These are phyloP conservation scores for Myathropa florea DNA, from an alignment of 2,888 invertebrate species.

Conservation along the genomic window DNA sequence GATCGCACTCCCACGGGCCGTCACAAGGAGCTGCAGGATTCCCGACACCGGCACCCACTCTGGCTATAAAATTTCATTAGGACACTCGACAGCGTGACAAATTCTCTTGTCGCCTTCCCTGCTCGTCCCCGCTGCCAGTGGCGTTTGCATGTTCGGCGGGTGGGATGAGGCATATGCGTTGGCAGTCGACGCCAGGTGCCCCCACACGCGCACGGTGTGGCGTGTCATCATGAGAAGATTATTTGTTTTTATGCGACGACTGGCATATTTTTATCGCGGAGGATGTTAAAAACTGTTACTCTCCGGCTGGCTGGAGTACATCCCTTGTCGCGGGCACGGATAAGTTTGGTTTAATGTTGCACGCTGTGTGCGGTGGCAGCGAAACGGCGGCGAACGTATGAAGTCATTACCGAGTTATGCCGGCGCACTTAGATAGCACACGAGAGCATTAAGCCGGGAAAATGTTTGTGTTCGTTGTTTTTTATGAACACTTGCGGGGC, in stretches of 20 bases:
- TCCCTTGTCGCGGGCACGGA: background rate
- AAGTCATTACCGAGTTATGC: constrained; percentile 61
- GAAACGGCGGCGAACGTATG: constrained; percentile 14
- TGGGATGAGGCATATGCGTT: no score
- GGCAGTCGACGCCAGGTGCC: no score
- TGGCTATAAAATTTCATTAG: constrained; percentile 61
- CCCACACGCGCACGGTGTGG: background rate
- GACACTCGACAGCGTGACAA: constrained; percentile 56
- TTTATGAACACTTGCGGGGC: constrained; percentile 45
- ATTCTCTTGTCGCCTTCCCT: constrained; percentile 30
- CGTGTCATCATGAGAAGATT: constrained; percentile 49
- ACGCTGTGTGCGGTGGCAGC: background rate
- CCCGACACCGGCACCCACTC: background rate
- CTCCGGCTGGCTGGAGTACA: background rate
- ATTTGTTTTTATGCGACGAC: background rate
- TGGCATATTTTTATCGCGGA: constrained; percentile 39
- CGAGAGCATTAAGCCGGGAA: constrained; percentile 1
- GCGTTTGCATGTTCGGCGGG: background rate
- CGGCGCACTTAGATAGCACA: constrained; percentile 35
- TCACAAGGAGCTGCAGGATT: background rate
- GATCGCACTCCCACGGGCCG: constrained; percentile 4
- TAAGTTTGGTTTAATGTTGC: constrained; percentile 10
- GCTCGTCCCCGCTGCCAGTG: background rate
- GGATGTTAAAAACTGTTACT: constrained; percentile 52
- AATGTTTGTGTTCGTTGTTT: background rate